These are phyloP conservation scores for Characodon lateralis DNA, from an alignment of 2,797 vertebrate species.

Conservation along the genomic window DNA sequence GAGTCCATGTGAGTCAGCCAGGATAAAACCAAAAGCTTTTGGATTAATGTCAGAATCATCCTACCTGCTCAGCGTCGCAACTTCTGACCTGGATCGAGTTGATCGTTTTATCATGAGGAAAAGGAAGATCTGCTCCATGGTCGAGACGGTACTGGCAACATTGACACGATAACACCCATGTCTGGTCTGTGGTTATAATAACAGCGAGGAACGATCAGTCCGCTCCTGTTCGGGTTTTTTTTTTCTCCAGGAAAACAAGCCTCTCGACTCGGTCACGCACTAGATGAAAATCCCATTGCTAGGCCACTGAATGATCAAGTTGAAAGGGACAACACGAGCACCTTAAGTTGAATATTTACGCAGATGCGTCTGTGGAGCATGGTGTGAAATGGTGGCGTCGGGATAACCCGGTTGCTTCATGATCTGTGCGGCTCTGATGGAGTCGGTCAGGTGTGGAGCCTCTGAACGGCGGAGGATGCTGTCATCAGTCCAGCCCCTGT, in stretches of 20 bases:
- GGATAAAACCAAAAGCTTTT: conserved; percentile 2
- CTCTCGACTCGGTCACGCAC: conserved; percentile 45
- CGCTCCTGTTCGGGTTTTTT: conserved; percentile 25
- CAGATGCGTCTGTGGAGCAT: conserved; percentile 16
- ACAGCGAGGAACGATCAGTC: conserved; percentile 70
- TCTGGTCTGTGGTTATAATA: conserved; percentile 53
- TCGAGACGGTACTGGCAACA: conserved; percentile 32
- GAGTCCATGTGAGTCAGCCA: conserved; percentile 33
- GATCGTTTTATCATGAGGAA: conserved; percentile 40
- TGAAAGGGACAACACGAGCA: background rate
- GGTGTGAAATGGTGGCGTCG: conserved; percentile 75
- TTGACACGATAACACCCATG: conserved; percentile 62
- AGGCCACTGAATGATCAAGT: background rate
- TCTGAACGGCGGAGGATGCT: conserved; percentile 62
- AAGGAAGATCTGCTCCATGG: conserved; percentile 35
- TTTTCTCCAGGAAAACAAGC: conserved; percentile 60
- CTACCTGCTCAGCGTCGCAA: conserved; percentile 63
- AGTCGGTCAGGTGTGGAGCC: conserved; percentile 73
- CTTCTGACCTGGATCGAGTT: conserved; percentile 14
- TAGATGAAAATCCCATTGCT: background rate
- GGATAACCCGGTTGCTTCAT: conserved; percentile 66
- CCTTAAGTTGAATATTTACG: background rate
- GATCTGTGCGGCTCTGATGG: conserved; percentile 52
- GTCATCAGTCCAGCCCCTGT: conserved; percentile 66
- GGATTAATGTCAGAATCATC: conserved; percentile 15